phyloP scores from a whole-genome alignment of 2,797 vertebrate genomes.

The Parotocinclus haroldoi region DNA sequence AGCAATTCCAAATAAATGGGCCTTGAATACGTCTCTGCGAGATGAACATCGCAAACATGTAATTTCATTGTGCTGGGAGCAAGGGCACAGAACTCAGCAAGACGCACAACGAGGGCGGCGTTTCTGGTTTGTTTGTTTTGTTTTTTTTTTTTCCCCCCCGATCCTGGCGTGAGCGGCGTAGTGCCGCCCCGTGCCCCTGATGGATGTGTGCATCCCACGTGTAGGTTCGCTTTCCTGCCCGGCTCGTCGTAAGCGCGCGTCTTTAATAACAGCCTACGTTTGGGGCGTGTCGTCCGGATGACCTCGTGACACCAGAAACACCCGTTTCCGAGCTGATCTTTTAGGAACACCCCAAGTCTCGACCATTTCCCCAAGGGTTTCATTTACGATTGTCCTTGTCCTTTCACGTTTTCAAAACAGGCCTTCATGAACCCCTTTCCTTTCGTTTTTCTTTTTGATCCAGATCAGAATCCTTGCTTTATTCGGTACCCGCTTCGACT shows the following conservation, averaged over 20 bases:
- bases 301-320: no score
- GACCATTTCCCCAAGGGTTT: no score
- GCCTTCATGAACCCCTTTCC: no score
- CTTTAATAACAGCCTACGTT: background rate
- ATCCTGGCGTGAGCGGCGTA: background rate
- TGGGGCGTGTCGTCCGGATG: no score
- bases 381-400: no score
- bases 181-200: background rate
- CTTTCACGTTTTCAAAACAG: no score
- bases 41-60: constrained; percentile 65
- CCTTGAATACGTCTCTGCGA: constrained; percentile 75
- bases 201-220: background rate
- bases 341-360: no score
- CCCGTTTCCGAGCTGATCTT: no score
- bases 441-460: no score
- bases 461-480: no score
- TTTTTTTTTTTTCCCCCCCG: no score
- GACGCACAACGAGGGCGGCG: constrained; percentile 30
- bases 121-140: background rate
- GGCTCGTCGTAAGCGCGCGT: background rate
- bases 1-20: constrained; percentile 83
- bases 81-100: constrained; percentile 46
- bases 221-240: background rate
- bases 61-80: constrained; percentile 73
- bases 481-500: no score